phyloP scores from a whole-genome alignment of 1,140 invertebrate genomes.

The Acyrthosiphon pisum region DNA sequence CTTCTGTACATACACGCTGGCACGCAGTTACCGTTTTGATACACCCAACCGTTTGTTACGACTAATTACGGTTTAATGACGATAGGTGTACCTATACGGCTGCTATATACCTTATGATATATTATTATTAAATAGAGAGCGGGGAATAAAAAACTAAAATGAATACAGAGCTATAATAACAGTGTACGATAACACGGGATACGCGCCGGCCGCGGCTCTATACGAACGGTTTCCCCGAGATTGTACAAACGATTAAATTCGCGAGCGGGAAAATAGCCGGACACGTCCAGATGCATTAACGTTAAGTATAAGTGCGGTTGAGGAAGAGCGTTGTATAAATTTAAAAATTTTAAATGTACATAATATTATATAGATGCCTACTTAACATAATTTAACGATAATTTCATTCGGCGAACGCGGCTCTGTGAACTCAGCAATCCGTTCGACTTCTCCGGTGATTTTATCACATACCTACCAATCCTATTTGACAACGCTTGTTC shows the following conservation, averaged over 20 bases:
- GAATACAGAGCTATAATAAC: background rate
- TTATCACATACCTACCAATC: background rate
- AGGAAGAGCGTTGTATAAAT: background rate
- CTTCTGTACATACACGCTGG: background rate
- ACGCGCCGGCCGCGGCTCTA: background rate
- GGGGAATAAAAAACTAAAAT: background rate
- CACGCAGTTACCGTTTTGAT: background rate
- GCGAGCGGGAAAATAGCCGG: background rate
- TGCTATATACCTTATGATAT: background rate
- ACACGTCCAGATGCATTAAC: background rate
- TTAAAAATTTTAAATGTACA: background rate
- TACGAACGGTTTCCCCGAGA: background rate
- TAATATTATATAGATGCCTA: too few relatives aligned
- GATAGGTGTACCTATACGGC: background rate
- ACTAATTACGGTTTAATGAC: conserved; percentile 51
- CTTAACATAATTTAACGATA: conserved; percentile 16
- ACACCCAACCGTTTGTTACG: conserved; percentile 28
- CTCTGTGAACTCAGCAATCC: background rate
- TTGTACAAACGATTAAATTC: background rate
- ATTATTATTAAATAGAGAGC: background rate
- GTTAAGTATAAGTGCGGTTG: background rate
- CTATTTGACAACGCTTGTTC: background rate
- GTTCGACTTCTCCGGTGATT: background rate
- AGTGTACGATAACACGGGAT: background rate
- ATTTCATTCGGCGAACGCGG: background rate